Conservation (phyloP, 2,888 invertebrate genomes). For the Melanostoma scalare region DNA sequence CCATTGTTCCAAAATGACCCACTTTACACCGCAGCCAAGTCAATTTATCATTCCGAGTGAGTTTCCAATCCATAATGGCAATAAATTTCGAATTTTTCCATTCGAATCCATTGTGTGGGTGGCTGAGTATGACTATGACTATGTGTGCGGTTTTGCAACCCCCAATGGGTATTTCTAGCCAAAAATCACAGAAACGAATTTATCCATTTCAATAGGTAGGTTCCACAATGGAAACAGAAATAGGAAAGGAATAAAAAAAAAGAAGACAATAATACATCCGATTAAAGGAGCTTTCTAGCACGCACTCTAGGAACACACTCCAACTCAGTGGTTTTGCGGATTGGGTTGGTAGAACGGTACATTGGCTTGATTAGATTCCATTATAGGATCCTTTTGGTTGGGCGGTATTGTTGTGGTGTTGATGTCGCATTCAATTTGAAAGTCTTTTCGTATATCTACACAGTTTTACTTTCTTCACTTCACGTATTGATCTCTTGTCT, state of each 20-base stretch:
- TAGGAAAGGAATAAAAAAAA: not conserved
- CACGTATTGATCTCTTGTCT: conserved; percentile 21
- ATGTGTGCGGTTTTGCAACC: conserved; percentile 22
- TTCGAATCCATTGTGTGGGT: conserved; percentile 49
- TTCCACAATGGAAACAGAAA: not conserved
- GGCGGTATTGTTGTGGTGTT: conserved; percentile 37
- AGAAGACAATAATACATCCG: conserved; percentile 50
- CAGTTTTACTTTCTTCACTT: conserved; percentile 9
- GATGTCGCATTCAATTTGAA: conserved; percentile 70
- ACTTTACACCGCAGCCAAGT: conserved; percentile 76
- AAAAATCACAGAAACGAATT: conserved; percentile 71
- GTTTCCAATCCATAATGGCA: conserved; percentile 73
- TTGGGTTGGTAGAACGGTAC: conserved; percentile 23
- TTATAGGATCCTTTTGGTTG: conserved; percentile 53
- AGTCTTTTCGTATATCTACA: conserved; percentile 48
- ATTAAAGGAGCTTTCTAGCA: conserved; percentile 49
- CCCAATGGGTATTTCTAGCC: conserved; percentile 36
- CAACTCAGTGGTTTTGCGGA: not conserved
- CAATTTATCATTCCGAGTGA: conserved; percentile 75
- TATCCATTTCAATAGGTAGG: conserved; percentile 68
- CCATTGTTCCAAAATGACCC: conserved; percentile 73
- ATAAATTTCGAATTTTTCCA: conserved; percentile 71
- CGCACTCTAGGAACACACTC: conserved; percentile 36
- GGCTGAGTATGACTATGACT: conserved; percentile 6
- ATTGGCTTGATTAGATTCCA: conserved; percentile 71